phyloP scores from a whole-genome alignment of 2,113 vertebrate genomes.

The Anser cygnoides region DNA sequence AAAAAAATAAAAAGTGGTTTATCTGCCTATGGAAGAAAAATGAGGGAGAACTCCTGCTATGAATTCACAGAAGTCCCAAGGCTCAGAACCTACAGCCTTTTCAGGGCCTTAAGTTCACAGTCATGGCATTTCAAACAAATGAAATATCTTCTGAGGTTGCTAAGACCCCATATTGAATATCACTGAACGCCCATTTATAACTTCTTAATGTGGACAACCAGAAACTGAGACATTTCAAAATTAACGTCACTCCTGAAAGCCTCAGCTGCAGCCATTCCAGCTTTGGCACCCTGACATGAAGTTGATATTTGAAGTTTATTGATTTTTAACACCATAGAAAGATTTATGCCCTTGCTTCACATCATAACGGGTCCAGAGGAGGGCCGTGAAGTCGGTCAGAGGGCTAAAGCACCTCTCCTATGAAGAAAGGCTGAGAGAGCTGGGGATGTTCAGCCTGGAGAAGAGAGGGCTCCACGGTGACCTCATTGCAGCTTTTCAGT shows the following conservation, averaged over 20 bases:
- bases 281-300: not conserved
- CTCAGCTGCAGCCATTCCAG: not conserved
- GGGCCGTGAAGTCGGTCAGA: no score
- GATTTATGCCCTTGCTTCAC: fast-evolving
- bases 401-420: no score
- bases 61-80: not conserved
- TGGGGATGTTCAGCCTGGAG: no score
- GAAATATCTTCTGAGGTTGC: not conserved
- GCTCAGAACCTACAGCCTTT: not conserved
- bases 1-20: not conserved
- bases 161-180: not conserved
- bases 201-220: fast-evolving
- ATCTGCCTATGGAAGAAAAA: not conserved
- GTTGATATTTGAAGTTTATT: not conserved
- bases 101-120: not conserved
- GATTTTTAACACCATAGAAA: not conserved
- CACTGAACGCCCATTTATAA: not conserved
- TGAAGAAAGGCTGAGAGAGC: no score
- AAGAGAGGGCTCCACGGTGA: no score
- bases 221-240: not conserved
- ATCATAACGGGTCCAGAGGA: no score
- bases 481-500: no score
- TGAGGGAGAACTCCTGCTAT: not conserved
- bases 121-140: not conserved
- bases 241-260: not conserved